A percentile compares a stretch with the other conserved stretches of the same genome.
These are phyloP conservation scores for Nothoprocta pentlandii DNA, from an alignment of 2,113 vertebrate genomes.

Conservation along the genomic window DNA sequence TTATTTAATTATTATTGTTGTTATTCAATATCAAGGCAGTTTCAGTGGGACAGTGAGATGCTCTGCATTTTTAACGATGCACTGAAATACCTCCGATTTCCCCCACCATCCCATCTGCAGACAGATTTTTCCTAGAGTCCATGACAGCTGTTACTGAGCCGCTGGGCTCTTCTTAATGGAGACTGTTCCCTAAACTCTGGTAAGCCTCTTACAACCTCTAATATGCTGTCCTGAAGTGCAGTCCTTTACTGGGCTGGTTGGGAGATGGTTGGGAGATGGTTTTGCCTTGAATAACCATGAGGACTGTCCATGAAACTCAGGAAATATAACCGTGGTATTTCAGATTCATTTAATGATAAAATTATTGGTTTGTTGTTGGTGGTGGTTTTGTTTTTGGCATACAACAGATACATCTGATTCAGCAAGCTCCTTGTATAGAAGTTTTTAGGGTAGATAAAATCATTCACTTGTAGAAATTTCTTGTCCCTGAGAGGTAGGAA, in stretches of 20 bases:
- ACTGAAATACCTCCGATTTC: not conserved
- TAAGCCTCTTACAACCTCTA: not conserved
- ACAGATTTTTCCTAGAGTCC: not conserved
- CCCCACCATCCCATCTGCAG: not conserved
- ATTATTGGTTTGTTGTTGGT: not conserved
- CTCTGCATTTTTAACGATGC: not conserved
- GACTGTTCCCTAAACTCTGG: not conserved
- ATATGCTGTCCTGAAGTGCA: not conserved
- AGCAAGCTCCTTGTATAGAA: not conserved
- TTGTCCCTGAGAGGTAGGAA: not conserved
- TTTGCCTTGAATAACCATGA: not conserved
- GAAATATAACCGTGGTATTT: not conserved
- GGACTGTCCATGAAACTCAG: not conserved
- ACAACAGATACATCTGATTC: not conserved
- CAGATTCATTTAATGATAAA: not conserved
- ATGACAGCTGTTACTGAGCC: not conserved
- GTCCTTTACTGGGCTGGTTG: not conserved
- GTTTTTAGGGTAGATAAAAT: conserved; percentile 5
- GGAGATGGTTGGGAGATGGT: not conserved
- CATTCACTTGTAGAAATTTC: not conserved
- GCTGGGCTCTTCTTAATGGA: not conserved
- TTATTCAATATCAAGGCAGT: not conserved
- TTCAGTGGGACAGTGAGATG: not conserved
- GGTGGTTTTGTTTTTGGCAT: not conserved
- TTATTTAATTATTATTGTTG: not conserved